Percentiles rank a stretch among this genome's conserved stretches.
These are phyloP conservation scores for Hyaena hyaena DNA, from an alignment of 2,113 vertebrate species.

Conservation along the genomic window DNA sequence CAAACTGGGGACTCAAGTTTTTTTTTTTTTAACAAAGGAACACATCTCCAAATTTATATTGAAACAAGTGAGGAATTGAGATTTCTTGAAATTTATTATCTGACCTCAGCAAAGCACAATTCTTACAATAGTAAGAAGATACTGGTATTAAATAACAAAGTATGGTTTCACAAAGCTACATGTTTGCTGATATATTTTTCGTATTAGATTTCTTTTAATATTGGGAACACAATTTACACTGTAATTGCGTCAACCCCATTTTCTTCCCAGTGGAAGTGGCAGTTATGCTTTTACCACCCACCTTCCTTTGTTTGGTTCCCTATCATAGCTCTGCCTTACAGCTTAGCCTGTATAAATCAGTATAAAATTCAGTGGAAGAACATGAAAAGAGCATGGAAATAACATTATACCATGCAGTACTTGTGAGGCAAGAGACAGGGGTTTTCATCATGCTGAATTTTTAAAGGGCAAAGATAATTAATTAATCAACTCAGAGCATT, in stretches of 20 bases:
- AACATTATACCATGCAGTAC: background rate
- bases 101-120: constrained; percentile 18
- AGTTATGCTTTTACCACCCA: background rate
- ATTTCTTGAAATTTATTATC: background rate
- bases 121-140: background rate
- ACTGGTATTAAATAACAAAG: background rate
- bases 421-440: background rate
- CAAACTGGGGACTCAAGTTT: background rate
- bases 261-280: background rate
- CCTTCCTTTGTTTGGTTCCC: background rate
- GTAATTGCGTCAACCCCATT: background rate
- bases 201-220: background rate
- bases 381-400: background rate
- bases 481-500: background rate
- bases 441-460: background rate
- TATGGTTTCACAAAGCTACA: background rate
- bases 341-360: background rate
- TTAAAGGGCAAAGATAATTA: constrained; percentile 31
- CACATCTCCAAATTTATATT: constrained; percentile 6
- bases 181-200: background rate
- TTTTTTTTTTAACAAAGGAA: background rate
- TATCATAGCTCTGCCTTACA: background rate
- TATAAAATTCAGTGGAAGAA: background rate
- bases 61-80: constrained; percentile 19
- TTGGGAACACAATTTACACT: background rate